Evolutionary conservation across 1,140 invertebrate species (phyloP).

Genomic region (Drosophila novamexicana): DNA sequence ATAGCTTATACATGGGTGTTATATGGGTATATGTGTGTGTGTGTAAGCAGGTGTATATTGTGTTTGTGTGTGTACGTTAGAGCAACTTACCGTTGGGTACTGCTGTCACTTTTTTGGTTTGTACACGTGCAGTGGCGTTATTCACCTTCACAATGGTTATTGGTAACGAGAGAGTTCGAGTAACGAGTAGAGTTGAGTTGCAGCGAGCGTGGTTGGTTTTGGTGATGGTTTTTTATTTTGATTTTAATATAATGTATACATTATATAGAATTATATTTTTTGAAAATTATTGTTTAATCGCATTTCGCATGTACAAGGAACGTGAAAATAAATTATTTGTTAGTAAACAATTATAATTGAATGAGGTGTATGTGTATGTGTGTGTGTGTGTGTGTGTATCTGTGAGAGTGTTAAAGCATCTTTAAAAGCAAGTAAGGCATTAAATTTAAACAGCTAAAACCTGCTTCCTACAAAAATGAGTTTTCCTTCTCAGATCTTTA

Average conservation of each 20-base stretch:
- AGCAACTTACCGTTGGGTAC: conserved; percentile 95
- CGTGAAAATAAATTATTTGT: conserved; percentile 77
- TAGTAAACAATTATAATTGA: conserved; percentile 74
- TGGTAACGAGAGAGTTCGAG: conserved; percentile 42
- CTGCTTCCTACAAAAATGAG: not conserved
- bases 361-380: conserved; percentile 41
- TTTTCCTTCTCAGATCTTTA: not conserved
- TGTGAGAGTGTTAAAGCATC: conserved; percentile 17
- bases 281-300: conserved; percentile 38
- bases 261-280: conserved; percentile 44
- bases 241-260: conserved; percentile 56
- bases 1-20: conserved; percentile 57
- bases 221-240: conserved; percentile 58
- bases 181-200: conserved; percentile 45
- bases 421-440: not conserved
- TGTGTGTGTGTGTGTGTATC: conserved; percentile 10
- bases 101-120: conserved; percentile 97
- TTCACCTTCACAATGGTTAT: conserved; percentile 91
- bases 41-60: conserved; percentile 37
- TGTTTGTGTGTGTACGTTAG: conserved; percentile 54
- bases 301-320: conserved; percentile 71
- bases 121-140: conserved; percentile 98
- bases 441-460: not conserved
- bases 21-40: conserved; percentile 29
- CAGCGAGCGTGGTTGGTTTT: conserved; percentile 77